A percentile compares a stretch with the other conserved stretches of the same genome.
These are phyloP conservation scores for Pseudococcus viburni DNA, from an alignment of 2,888 invertebrate species.

Conservation along the genomic window DNA sequence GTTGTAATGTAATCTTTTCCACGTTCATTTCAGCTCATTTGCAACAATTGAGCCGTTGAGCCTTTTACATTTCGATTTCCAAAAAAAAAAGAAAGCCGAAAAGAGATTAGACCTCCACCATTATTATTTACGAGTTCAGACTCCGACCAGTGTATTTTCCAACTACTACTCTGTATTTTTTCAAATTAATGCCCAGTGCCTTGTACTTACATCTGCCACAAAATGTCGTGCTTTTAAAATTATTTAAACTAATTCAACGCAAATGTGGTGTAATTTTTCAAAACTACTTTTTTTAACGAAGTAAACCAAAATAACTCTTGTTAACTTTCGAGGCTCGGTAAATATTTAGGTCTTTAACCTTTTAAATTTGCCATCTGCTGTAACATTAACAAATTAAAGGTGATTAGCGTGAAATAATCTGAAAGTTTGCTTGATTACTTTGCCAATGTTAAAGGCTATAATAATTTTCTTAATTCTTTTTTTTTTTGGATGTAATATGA, in stretches of 20 bases:
- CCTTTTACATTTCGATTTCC: too few relatives aligned
- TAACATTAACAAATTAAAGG: not conserved
- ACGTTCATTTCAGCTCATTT: too few relatives aligned
- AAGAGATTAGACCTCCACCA: too few relatives aligned
- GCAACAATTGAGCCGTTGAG: too few relatives aligned
- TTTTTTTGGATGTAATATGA: not conserved
- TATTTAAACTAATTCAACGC: not conserved
- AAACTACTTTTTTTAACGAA: not conserved
- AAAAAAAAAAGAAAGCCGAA: too few relatives aligned
- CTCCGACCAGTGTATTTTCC: not conserved
- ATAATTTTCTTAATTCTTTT: not conserved
- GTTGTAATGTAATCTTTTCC: too few relatives aligned
- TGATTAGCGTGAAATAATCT: not conserved
- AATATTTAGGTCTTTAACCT: not conserved
- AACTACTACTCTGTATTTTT: not conserved
- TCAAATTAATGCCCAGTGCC: not conserved
- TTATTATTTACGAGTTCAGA: too few relatives aligned
- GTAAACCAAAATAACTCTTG: not conserved
- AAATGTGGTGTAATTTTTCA: not conserved
- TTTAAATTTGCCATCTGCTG: not conserved
- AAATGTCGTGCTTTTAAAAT: not conserved
- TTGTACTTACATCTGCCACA: not conserved
- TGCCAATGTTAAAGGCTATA: not conserved
- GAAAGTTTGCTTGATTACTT: not conserved
- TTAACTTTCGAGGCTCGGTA: not conserved